Conservation (phyloP, 2,888 invertebrate species). For the Agapostemon virescens region DNA sequence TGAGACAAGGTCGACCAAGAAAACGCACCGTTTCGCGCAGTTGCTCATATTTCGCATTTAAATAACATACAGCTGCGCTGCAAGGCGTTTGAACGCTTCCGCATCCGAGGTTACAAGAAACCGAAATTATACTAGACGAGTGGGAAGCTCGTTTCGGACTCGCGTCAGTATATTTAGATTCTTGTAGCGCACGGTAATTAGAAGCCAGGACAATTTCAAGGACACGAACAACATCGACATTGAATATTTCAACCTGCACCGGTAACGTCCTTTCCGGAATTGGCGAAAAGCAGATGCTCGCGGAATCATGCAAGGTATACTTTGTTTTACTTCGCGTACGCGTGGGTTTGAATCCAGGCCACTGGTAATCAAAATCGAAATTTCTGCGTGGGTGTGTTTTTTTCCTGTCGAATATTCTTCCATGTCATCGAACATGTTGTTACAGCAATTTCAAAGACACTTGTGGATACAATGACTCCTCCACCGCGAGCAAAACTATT, state of each 20-base stretch:
- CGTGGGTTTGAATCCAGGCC: conserved; percentile 1
- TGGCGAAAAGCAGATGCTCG: neutral
- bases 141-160: conserved; percentile 8
- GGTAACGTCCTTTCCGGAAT: neutral
- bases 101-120: conserved; percentile 2
- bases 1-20: neutral
- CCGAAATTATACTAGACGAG: conserved; percentile 13
- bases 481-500: neutral
- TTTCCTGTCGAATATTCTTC: neutral
- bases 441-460: neutral
- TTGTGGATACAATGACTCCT: neutral
- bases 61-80: neutral
- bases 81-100: neutral
- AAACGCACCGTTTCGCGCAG: neutral
- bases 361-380: conserved; percentile 17
- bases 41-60: neutral
- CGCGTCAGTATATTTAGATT: conserved; percentile 1
- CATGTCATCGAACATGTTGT: neutral
- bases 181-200: neutral
- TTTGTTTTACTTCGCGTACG: conserved; percentile 4
- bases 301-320: neutral
- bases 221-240: neutral
- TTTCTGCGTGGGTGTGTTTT: neutral
- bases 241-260: neutral
- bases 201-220: neutral